These are phyloP conservation scores for Hyles vespertilio DNA, from an alignment of 1,140 invertebrate species.

Conservation along the genomic window DNA sequence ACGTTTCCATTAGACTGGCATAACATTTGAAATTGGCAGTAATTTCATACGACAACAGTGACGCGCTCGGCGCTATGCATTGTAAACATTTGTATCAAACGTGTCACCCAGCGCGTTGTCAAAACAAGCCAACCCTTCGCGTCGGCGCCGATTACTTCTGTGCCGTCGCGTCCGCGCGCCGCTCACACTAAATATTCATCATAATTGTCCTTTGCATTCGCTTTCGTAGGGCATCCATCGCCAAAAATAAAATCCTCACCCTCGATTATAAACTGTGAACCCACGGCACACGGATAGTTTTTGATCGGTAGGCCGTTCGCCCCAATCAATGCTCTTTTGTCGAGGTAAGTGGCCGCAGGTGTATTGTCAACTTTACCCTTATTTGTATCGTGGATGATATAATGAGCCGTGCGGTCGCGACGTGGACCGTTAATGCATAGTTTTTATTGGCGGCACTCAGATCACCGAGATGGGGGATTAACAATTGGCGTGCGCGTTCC, in stretches of 20 bases:
- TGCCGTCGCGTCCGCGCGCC: conserved; percentile 35
- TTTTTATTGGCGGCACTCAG: background rate
- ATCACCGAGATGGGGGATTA: background rate
- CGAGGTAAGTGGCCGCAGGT: conserved; percentile 30
- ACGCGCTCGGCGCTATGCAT: background rate
- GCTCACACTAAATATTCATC: conserved; percentile 40
- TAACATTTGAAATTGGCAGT: too few species aligned
- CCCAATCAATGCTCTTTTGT: conserved; percentile 33
- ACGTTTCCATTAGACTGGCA: too few species aligned
- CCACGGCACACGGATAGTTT: too few species aligned
- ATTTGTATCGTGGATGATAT: background rate
- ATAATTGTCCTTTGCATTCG: conserved; percentile 37
- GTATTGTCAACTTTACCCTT: conserved; percentile 24
- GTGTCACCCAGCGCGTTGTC: conserved; percentile 24
- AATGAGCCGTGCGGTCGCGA: too few species aligned
- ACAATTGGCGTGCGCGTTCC: conserved; percentile 16
- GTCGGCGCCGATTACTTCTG: conserved; percentile 47
- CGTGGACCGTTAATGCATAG: background rate
- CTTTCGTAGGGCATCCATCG: too few species aligned
- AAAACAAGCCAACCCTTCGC: conserved; percentile 33
- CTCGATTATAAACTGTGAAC: too few species aligned
- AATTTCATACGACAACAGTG: too few species aligned
- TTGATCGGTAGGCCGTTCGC: too few species aligned
- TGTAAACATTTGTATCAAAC: conserved; percentile 16
- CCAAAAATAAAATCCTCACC: too few species aligned